phyloP scores from a whole-genome alignment of 2,888 invertebrate species.

The Pollenia angustigena region DNA sequence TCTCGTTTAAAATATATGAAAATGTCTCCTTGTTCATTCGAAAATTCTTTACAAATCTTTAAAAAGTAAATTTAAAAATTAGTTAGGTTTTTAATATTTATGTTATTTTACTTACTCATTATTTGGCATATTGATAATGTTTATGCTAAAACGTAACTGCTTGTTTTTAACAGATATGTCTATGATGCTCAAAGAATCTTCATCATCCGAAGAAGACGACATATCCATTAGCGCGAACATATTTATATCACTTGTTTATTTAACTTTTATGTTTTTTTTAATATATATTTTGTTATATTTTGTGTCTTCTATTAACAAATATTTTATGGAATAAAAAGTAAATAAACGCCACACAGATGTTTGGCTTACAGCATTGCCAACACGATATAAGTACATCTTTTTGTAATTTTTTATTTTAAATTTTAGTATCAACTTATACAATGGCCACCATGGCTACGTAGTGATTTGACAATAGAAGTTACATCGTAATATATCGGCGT shows the following conservation, averaged over 20 bases:
- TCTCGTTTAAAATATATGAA: neutral
- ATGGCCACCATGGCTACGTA: too few relatives aligned
- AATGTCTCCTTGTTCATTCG: conserved; percentile 8
- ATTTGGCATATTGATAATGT: neutral
- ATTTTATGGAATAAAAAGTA: too few relatives aligned
- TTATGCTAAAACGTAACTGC: neutral
- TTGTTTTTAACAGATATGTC: neutral
- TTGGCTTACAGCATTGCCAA: too few relatives aligned
- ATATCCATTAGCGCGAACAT: neutral
- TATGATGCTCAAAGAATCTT: neutral
- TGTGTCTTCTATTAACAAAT: too few relatives aligned
- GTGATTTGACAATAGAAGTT: too few relatives aligned
- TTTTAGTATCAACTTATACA: too few relatives aligned
- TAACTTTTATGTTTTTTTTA: too few relatives aligned
- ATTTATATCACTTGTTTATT: neutral
- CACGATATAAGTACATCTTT: too few relatives aligned
- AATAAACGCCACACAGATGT: too few relatives aligned
- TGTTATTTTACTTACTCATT: neutral
- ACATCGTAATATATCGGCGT: too few relatives aligned
- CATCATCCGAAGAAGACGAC: conserved; percentile 5
- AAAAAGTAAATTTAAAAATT: neutral
- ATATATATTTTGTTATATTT: too few relatives aligned
- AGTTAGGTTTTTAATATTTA: neutral
- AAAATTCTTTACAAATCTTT: neutral
- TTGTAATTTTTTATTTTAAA: too few relatives aligned